These are phyloP conservation scores for Ischnura elegans DNA, from an alignment of 2,888 invertebrate species.

Conservation along the genomic window DNA sequence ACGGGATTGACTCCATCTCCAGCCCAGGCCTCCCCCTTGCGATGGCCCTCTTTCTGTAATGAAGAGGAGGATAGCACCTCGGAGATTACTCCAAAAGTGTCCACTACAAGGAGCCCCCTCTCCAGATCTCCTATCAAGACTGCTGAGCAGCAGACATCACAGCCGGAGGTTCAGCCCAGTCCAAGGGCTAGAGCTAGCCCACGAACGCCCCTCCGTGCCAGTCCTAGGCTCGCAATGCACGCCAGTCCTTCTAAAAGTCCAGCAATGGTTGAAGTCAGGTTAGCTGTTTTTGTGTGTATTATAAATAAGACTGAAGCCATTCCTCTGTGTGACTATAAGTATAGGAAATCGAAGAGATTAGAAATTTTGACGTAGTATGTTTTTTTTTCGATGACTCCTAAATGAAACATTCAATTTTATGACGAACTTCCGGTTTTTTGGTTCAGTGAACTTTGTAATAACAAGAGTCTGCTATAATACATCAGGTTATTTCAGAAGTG, in stretches of 20 bases:
- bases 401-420: no score
- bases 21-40: neutral
- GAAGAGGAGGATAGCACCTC: neutral
- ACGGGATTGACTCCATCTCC: slow-evolving; percentile 43
- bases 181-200: neutral
- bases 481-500: no score
- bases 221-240: neutral
- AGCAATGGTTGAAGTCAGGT: neutral
- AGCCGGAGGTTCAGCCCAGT: neutral
- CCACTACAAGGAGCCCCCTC: neutral
- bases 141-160: neutral
- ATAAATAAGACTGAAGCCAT: no score
- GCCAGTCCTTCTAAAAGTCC: neutral
- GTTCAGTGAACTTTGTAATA: no score
- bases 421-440: no score
- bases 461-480: no score
- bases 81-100: neutral
- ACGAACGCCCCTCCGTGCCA: neutral
- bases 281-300: neutral
- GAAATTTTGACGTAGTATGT: no score
- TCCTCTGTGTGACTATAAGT: no score
- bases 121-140: neutral
- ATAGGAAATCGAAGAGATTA: no score
- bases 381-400: no score
- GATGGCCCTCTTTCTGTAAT: neutral